These are phyloP conservation scores for Penaeus japonicus DNA, from an alignment of 1,140 invertebrate species.

Conservation along the genomic window DNA sequence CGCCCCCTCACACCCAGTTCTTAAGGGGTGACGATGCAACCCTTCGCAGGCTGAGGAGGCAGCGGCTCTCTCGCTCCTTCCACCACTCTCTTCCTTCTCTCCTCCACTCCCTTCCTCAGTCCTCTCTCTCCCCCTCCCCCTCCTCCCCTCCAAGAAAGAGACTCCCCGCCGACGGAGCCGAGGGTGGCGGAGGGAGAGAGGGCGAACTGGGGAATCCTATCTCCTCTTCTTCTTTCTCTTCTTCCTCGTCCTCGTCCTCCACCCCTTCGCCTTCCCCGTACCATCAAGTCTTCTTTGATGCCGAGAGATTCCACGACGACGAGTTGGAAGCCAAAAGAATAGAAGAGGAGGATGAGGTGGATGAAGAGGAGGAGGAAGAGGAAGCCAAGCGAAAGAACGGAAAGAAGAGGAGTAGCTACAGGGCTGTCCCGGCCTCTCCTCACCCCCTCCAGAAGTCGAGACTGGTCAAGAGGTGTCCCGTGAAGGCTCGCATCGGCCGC, in stretches of 20 bases:
- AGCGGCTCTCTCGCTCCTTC: constrained; percentile 32
- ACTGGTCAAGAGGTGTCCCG: constrained; percentile 33
- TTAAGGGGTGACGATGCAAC: constrained; percentile 46
- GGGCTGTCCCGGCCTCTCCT: constrained; percentile 38
- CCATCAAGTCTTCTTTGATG: constrained; percentile 43
- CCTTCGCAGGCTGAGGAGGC: constrained; percentile 42
- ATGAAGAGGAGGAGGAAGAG: constrained; percentile 21
- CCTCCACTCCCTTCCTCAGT: not conserved
- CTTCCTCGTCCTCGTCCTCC: not conserved
- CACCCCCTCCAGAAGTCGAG: constrained; percentile 46
- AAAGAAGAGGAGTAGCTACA: not conserved
- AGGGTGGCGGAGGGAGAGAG: constrained; percentile 1
- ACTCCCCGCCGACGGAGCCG: constrained; percentile 46
- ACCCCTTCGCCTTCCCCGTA: not conserved
- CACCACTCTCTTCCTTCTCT: constrained; percentile 49
- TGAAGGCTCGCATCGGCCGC: not conserved
- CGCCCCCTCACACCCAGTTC: constrained; percentile 32
- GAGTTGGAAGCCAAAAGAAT: constrained; percentile 32
- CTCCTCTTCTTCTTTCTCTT: no score
- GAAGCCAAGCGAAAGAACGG: not conserved
- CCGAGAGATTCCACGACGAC: constrained; percentile 37
- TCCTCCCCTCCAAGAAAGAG: not conserved
- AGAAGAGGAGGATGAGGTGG: constrained; percentile 33
- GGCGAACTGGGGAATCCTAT: no score
- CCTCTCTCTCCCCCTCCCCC: not conserved